phyloP scores from a whole-genome alignment of 2,113 vertebrate species.

The Gobius niger region DNA sequence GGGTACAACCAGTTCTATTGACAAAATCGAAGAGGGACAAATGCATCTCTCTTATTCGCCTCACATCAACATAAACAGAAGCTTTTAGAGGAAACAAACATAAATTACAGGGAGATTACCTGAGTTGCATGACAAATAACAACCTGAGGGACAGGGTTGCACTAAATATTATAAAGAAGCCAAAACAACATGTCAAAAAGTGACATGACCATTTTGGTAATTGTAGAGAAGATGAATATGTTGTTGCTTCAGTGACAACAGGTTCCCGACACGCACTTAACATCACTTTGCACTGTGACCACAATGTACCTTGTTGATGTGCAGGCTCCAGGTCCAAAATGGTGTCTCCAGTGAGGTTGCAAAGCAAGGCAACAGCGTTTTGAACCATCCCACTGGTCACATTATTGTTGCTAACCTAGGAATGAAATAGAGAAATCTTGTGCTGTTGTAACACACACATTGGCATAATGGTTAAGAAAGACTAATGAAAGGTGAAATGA shows the following conservation, averaged over 20 bases:
- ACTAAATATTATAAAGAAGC: conserved; percentile 16
- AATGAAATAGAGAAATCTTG: neutral
- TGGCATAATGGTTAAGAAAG: neutral
- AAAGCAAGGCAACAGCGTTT: conserved; percentile 60
- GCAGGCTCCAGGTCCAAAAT: conserved; percentile 49
- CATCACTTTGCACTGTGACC: conserved; percentile 3
- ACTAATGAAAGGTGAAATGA: neutral
- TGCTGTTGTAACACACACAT: neutral
- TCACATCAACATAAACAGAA: neutral
- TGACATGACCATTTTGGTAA: conserved; percentile 27
- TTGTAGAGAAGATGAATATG: conserved; percentile 18
- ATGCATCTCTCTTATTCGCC: neutral
- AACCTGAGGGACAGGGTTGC: conserved; percentile 12
- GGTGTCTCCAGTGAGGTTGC: conserved; percentile 51
- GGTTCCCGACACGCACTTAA: conserved; percentile 14
- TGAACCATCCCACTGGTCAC: conserved; percentile 48
- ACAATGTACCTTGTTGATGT: conserved; percentile 50
- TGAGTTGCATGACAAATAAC: neutral
- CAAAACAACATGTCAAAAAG: conserved; percentile 27
- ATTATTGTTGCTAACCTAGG: conserved; percentile 38
- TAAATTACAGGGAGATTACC: neutral
- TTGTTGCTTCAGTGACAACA: conserved; percentile 9
- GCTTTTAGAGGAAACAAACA: neutral
- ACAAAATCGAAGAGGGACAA: neutral
- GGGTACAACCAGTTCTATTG: neutral